Percentiles rank a stretch among this genome's conserved stretches.
Conservation (phyloP, 2,113 vertebrate genomes). For the Bothrops jararaca region DNA sequence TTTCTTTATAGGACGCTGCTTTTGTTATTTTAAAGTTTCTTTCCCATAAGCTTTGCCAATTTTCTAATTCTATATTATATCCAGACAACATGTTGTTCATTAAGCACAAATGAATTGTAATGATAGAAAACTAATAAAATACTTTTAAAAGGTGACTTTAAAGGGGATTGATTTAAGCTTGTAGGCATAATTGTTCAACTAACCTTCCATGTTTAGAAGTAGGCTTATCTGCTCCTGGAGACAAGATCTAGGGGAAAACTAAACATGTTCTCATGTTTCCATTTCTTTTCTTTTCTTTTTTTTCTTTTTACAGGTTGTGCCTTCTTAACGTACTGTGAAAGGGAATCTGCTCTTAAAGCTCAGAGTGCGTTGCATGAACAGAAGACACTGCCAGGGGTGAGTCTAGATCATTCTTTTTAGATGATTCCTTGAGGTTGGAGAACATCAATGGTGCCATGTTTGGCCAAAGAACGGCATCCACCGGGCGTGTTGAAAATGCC, state of each 20-base stretch:
- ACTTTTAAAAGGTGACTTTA: not conserved
- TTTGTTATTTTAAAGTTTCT: too few species aligned
- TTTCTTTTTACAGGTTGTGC: constrained; percentile 72
- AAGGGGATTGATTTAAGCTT: not conserved
- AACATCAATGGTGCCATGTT: not conserved
- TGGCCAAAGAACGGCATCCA: constrained; percentile 29
- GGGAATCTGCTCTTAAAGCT: constrained; percentile 82
- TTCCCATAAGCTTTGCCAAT: too few species aligned
- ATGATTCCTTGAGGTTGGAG: not conserved
- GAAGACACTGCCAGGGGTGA: constrained; percentile 82
- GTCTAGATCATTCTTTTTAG: constrained; percentile 42
- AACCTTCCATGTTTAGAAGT: not conserved
- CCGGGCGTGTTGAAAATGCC: not conserved
- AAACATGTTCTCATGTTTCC: not conserved
- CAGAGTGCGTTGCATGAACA: constrained; percentile 82
- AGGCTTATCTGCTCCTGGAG: not conserved
- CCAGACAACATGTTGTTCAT: not conserved
- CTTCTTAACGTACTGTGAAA: constrained; percentile 83
- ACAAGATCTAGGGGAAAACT: not conserved
- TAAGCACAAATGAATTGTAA: not conserved
- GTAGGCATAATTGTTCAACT: not conserved
- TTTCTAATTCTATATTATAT: too few species aligned
- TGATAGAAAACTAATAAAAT: too few species aligned
- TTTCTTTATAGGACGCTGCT: too few species aligned
- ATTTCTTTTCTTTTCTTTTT: constrained; percentile 15